Evolutionary conservation across 2,113 vertebrate genomes (phyloP), one percentile per base, ranked within the genome.

Genomic region (Pteruthius melanotis): DNA sequence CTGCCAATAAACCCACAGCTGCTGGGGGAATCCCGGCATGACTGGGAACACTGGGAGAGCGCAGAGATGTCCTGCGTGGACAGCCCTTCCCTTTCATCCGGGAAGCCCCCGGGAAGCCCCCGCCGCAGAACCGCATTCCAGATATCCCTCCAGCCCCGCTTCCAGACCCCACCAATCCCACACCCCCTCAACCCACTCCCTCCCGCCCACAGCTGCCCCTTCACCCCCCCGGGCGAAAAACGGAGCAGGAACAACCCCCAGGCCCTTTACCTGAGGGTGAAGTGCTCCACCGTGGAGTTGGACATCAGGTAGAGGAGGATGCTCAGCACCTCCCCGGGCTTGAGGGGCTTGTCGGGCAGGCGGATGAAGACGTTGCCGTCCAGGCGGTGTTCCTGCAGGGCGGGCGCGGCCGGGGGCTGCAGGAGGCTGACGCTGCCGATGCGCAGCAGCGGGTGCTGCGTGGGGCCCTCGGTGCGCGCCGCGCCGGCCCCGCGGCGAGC

Each of bases 381-480:
- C 79, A 99, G 93, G 69, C 96, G 98, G 35, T 99, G 99, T 97
- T 99, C 99, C 91, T 99, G 98, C 96, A 99, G 97, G 53, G 98
- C 97, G 89, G 98, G 98, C 65, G 97, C 95, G 2, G 98, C 96
- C 17, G 96, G 97, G 8, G 98, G 98, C 97, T 99, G 99, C 96
- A 99, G 98, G 53, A 99, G 98, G 95, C 98, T 99, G 98, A 99
- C 98, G 96, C 99, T 99, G 8, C 99, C 99, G 6, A 99, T 99
- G 61, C 99, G 98, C 91, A 99, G 98, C 89, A 99, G 97, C 0
- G 99, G 99, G 96, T 99, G 99, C 97, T 99, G 99, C 4, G 99
- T 98, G 84, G 98, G 98, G n/a, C 98, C 98, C 89, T 99, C 99
- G 0, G 98, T 98, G 35, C 99, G 97, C 21, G 98, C 96, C 1